A percentile compares a stretch with the other conserved stretches of the same genome.
Evolutionary conservation across 2,113 vertebrate species (phyloP).

Genomic region (Irena cyanogastra): DNA sequence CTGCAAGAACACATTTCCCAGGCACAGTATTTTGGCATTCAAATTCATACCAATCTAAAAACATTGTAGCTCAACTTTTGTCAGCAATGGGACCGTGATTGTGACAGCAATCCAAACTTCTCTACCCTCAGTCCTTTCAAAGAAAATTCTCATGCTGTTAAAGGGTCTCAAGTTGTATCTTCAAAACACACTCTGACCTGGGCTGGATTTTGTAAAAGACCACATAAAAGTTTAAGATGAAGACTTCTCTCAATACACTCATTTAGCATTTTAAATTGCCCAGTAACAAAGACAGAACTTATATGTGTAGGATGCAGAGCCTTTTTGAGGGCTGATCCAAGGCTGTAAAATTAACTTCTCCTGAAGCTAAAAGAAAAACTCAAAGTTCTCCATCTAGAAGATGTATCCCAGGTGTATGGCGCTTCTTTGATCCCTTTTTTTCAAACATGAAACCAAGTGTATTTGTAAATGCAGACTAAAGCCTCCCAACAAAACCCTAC

Average conservation of each 20-base stretch:
- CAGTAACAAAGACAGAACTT: neutral
- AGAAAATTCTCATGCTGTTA: neutral
- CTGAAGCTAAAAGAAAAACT: conserved; percentile 13
- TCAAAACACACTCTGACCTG: neutral
- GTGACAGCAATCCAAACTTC: neutral
- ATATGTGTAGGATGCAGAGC: neutral
- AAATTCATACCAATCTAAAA: neutral
- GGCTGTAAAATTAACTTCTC: neutral
- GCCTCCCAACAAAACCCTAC: neutral
- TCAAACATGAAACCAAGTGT: neutral
- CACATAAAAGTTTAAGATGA: neutral
- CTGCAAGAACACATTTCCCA: neutral
- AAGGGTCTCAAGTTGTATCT: neutral
- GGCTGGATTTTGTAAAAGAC: neutral
- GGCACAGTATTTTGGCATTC: neutral
- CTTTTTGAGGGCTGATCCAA: conserved; percentile 42
- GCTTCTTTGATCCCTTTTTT: conserved; percentile 6
- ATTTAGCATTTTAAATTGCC: neutral
- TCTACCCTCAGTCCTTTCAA: neutral
- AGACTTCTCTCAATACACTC: neutral
- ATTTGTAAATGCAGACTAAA: conserved; percentile 5
- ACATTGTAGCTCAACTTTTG: neutral
- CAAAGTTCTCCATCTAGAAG: neutral
- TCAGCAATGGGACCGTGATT: neutral
- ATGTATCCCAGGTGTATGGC: neutral